Evolutionary conservation across 1,140 invertebrate species (phyloP).

Genomic region (Lasaia peninsularis): DNA sequence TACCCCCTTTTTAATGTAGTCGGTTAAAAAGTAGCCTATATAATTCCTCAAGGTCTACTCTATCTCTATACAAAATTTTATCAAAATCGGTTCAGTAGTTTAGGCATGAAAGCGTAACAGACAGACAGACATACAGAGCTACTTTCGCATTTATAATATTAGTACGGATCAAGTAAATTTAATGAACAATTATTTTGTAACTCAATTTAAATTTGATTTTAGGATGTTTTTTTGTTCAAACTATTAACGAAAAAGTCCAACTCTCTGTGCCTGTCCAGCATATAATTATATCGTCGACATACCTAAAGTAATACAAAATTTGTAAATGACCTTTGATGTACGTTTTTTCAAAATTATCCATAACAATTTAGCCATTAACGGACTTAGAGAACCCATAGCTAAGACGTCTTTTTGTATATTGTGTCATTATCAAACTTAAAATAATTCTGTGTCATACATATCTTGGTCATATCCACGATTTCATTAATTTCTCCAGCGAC

Average conservation of each 20-base stretch:
- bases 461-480: not conserved
- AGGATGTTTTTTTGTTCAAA: not conserved
- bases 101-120: too few relatives aligned
- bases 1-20: too few relatives aligned
- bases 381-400: constrained; percentile 12
- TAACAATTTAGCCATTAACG: constrained; percentile 13
- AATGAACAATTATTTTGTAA: too few relatives aligned
- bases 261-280: not conserved
- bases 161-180: not conserved
- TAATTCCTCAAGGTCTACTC: too few relatives aligned
- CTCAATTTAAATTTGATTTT: not conserved
- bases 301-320: not conserved
- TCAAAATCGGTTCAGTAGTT: too few relatives aligned
- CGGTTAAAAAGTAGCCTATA: too few relatives aligned
- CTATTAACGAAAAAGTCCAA: not conserved
- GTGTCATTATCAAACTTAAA: not conserved
- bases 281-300: not conserved
- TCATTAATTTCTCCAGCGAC: not conserved
- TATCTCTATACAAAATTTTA: too few relatives aligned
- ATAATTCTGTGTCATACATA: not conserved
- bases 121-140: too few relatives aligned
- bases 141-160: too few relatives aligned
- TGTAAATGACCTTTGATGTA: too few relatives aligned
- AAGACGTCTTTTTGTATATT: constrained; percentile 6
- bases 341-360: constrained; percentile 15